phyloP scores from a whole-genome alignment of 2,113 vertebrate genomes.

The Thamnophis sirtalis region DNA sequence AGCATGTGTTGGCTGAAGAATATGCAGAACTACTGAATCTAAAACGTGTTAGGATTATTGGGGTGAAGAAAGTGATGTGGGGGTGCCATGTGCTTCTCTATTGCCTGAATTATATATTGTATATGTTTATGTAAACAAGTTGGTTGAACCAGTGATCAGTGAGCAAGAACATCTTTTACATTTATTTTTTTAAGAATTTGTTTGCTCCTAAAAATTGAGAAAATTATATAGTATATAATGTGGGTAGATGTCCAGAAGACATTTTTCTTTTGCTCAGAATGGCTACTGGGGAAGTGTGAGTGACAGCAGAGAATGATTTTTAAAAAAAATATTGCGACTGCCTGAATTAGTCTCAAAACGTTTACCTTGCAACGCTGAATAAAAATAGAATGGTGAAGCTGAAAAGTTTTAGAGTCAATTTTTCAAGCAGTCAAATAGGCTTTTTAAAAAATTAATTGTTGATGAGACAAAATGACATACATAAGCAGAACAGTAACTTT shows the following conservation, averaged over 20 bases:
- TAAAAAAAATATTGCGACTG: not conserved
- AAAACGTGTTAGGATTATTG: not conserved
- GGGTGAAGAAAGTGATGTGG: not conserved
- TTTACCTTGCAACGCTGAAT: not conserved
- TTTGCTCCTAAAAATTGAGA: not conserved
- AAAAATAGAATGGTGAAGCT: not conserved
- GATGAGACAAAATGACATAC: not conserved
- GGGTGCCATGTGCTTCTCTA: not conserved
- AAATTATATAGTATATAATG: not conserved
- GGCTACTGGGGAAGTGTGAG: not conserved
- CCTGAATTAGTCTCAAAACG: not conserved
- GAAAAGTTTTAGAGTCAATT: not conserved
- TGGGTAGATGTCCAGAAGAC: not conserved
- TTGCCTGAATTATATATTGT: not conserved
- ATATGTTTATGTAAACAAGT: not conserved
- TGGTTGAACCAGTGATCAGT: not conserved
- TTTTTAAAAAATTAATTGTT: not conserved
- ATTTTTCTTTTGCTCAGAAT: not conserved
- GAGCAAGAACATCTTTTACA: not conserved
- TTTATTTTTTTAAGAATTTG: not conserved
- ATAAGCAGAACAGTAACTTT: not conserved
- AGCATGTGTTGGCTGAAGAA: not conserved
- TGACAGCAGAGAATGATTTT: not conserved
- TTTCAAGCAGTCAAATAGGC: not conserved
- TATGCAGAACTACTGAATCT: not conserved